Conservation (phyloP, 2,888 invertebrate genomes). For the Harpalus rubripes region DNA sequence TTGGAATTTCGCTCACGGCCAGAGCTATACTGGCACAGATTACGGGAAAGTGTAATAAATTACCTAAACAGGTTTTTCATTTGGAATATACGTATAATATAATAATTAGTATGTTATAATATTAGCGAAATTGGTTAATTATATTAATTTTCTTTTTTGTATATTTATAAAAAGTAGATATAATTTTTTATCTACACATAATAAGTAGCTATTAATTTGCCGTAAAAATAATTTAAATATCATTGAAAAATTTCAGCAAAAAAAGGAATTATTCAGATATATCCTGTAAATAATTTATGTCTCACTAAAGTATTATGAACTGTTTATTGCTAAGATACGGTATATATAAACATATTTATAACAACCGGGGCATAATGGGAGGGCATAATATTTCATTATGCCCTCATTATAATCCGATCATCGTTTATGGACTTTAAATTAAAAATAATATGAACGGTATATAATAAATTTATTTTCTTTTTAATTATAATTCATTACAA, state of each 20-base stretch:
- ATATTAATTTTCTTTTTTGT: constrained; percentile 10
- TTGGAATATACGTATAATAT: background rate
- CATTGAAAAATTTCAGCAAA: background rate
- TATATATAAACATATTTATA: too few species aligned
- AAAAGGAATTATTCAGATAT: background rate
- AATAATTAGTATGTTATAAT: background rate
- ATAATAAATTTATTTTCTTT: too few species aligned
- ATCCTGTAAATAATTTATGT: too few species aligned
- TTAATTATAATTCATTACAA: too few species aligned
- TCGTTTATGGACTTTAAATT: too few species aligned
- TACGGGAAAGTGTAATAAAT: constrained; percentile 1
- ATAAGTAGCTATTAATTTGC: constrained; percentile 6
- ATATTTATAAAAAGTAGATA: background rate
- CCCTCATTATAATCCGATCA: too few species aligned
- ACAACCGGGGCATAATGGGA: too few species aligned
- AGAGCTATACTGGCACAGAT: background rate
- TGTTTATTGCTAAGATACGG: too few species aligned
- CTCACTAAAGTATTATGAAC: too few species aligned
- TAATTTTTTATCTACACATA: background rate
- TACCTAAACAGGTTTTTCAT: background rate
- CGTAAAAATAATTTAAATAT: background rate
- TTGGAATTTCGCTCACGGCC: constrained; percentile 7
- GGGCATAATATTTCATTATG: too few species aligned
- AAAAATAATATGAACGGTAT: too few species aligned
- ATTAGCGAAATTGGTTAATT: constrained; percentile 13